Evolutionary conservation across 2,113 vertebrate genomes (phyloP).

Genomic region (Gracilinanus agilis): DNA sequence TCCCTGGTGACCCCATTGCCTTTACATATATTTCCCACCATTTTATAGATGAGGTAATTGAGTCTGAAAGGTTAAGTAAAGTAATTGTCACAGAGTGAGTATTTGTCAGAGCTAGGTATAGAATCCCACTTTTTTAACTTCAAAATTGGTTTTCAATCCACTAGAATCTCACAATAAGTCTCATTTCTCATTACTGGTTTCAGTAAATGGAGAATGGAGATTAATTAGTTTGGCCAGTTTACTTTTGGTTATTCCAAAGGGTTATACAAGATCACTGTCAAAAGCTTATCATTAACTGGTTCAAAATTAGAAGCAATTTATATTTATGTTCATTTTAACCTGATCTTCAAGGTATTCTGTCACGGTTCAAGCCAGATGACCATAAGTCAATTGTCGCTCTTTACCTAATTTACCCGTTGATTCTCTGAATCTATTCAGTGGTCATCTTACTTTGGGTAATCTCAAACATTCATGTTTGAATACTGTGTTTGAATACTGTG

Average conservation of each 20-base stretch:
- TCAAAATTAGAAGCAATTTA: no score
- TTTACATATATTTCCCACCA: no score
- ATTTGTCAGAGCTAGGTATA: not conserved
- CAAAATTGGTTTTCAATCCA: not conserved
- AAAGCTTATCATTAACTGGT: no score
- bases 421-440: no score
- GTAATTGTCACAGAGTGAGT: not conserved
- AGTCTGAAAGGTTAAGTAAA: not conserved
- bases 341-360: not conserved
- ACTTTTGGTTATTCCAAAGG: not conserved
- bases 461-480: no score
- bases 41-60: not conserved
- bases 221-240: not conserved
- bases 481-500: no score
- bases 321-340: not conserved
- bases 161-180: not conserved
- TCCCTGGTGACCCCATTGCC: no score
- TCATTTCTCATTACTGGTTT: not conserved
- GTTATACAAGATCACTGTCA: not conserved
- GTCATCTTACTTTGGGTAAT: no score
- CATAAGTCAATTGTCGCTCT: no score
- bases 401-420: no score
- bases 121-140: not conserved
- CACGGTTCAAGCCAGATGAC: not conserved
- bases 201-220: not conserved